Base-by-base conservation (phyloP, 2,113 vertebrate species). In the Hucho hucho region DNA sequence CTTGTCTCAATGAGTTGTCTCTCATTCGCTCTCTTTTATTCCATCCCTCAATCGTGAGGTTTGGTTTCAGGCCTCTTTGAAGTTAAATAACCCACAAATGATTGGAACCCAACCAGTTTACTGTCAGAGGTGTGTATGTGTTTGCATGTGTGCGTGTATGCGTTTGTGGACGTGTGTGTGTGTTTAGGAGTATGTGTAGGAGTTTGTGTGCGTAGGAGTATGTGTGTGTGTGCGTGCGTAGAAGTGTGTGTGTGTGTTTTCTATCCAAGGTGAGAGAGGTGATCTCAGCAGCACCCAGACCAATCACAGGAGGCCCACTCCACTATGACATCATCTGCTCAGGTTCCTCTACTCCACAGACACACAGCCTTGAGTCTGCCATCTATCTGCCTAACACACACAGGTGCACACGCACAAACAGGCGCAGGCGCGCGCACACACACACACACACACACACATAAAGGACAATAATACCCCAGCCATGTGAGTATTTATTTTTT, bases 281-380 rank as follows among this genome's bases (percentile, higher is more conserved):
- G 87, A 89, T 86, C 79, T 87, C 83, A 83, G 71, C 66, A 63
- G 63, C 1, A 3, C 83, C 86, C 75, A 78, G 68, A 78, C 82
- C 75, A 79, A 87, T 81, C 74, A 86, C 63, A 68, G 74, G 32
- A 47, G 0, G 18, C 69, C 73, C 75, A 81, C 47, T 53, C 12
- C 71, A 28, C 25, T 72, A 87, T 89, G 88, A 88, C 85, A 87
- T 88, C 87, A 90, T 80, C 81, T 65, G 69, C 70, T 77, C 76
- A 46, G 68, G 66, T 76, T 85, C 64, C 68, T 85, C 83, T 87
- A 76, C 86, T 85, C 59, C 14, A 26, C 66, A n/a, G 0, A 82
- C 18, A 72, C 11, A 46, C 28, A 43, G 59, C 22, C 58, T 37
- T 28, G 24, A 56, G 53, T 58, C 53, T 72, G 20, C 24, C 53